Percentiles rank a stretch among this genome's conserved stretches.
Evolutionary conservation across 1,140 invertebrate genomes (phyloP).

Genomic region (Calliopsis andreniformis): DNA sequence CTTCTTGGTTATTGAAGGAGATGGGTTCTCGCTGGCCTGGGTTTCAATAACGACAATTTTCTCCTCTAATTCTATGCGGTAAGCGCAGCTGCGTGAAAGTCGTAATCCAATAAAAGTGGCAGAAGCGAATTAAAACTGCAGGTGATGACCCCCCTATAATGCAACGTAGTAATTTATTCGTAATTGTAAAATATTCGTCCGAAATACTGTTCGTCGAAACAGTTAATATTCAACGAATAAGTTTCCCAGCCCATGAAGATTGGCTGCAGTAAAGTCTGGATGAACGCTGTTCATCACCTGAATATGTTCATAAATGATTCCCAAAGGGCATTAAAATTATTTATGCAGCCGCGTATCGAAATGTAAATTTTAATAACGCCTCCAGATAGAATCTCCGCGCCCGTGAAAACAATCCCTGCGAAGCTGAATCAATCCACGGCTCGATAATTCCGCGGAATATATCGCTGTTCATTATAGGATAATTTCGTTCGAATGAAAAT

Average conservation of each 20-base stretch:
- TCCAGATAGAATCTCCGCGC: background rate
- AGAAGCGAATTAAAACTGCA: too few relatives aligned
- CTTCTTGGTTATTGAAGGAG: background rate
- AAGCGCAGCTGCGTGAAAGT: too few relatives aligned
- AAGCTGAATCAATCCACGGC: background rate
- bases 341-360: background rate
- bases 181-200: too few relatives aligned
- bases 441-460: background rate
- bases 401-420: background rate
- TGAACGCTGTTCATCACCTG: background rate
- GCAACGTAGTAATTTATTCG: too few relatives aligned
- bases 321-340: conserved; percentile 7
- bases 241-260: too few relatives aligned
- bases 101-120: too few relatives aligned
- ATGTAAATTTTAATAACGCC: conserved; percentile 12
- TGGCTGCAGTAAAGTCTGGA: background rate
- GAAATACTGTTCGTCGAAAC: too few relatives aligned
- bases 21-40: background rate
- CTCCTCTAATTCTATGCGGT: background rate
- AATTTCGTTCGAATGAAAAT: background rate
- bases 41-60: background rate
- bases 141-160: too few relatives aligned
- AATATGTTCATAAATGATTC: background rate
- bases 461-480: background rate
- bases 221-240: too few relatives aligned